Evolutionary conservation across 1,140 invertebrate genomes (phyloP).

Genomic region (Psix sp.): DNA sequence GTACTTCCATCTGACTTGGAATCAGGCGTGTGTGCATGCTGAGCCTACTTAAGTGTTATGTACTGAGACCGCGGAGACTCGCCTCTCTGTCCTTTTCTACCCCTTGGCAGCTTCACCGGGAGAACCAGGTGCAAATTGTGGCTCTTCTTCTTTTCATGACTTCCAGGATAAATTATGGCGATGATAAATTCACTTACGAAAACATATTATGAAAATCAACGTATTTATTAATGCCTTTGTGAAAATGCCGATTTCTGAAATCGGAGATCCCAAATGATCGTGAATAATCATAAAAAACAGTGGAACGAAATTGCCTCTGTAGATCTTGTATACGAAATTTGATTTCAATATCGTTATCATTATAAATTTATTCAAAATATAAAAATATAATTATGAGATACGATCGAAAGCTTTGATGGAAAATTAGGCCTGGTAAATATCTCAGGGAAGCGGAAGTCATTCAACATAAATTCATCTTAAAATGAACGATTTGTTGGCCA

Average conservation of each 20-base stretch:
- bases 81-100: constrained; percentile 23
- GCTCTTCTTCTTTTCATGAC: constrained; percentile 45
- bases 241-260: constrained; percentile 14
- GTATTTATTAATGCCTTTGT: constrained; percentile 50
- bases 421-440: too few relatives aligned
- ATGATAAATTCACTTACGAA: constrained; percentile 50
- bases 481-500: too few relatives aligned
- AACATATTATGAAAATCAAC: constrained; percentile 45
- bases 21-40: constrained; percentile 52
- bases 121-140: constrained; percentile 58
- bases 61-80: constrained; percentile 46
- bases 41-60: constrained; percentile 56
- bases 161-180: constrained; percentile 39
- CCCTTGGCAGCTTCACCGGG: constrained; percentile 17
- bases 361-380: too few relatives aligned
- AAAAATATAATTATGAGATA: too few relatives aligned
- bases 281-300: too few relatives aligned
- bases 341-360: too few relatives aligned
- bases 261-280: too few relatives aligned
- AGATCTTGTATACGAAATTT: too few relatives aligned
- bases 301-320: too few relatives aligned
- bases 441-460: too few relatives aligned
- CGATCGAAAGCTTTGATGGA: too few relatives aligned
- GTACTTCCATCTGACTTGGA: constrained; percentile 30
- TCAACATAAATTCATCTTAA: too few relatives aligned